These are phyloP conservation scores for Papilio glaucus DNA, from an alignment of 1,140 invertebrate species.

Conservation along the genomic window DNA sequence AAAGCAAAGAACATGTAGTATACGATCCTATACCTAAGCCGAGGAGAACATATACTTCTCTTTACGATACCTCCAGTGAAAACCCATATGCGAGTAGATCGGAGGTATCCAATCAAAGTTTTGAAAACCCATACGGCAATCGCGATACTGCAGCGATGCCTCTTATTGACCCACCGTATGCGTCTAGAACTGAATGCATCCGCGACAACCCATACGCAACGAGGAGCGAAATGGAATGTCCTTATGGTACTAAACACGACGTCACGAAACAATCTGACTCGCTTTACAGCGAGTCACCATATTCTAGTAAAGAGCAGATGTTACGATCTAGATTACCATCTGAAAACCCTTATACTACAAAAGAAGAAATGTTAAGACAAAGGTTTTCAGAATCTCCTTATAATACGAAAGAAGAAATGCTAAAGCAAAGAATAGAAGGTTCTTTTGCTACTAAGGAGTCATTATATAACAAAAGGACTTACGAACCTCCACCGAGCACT, in stretches of 20 bases:
- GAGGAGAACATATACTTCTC: constrained; percentile 76
- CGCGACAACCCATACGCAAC: constrained; percentile 67
- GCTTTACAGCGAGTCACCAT: constrained; percentile 72
- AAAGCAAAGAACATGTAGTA: constrained; percentile 78
- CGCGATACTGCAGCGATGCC: constrained; percentile 70
- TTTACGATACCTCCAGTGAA: constrained; percentile 76
- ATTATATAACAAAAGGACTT: constrained; percentile 74
- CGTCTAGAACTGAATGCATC: constrained; percentile 58
- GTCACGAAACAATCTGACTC: constrained; percentile 64
- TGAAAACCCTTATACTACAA: constrained; percentile 79
- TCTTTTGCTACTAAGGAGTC: constrained; percentile 65
- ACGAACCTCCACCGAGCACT: constrained; percentile 72
- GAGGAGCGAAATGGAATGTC: constrained; percentile 67
- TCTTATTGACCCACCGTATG: constrained; percentile 69
- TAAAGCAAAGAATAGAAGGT: constrained; percentile 75
- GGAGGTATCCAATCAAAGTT: constrained; percentile 73
- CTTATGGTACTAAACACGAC: constrained; percentile 74
- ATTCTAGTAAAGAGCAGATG: constrained; percentile 81
- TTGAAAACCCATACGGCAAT: constrained; percentile 73
- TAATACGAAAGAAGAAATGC: constrained; percentile 76
- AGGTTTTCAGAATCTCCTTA: constrained; percentile 81
- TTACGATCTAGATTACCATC: constrained; percentile 68
- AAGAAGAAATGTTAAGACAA: constrained; percentile 80
- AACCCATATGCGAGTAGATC: constrained; percentile 75
- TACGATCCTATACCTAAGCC: constrained; percentile 81